Evolutionary conservation across 2,797 vertebrate genomes (phyloP), one percentile per base, ranked within the genome.

Genomic region (Anguilla obscura): DNA sequence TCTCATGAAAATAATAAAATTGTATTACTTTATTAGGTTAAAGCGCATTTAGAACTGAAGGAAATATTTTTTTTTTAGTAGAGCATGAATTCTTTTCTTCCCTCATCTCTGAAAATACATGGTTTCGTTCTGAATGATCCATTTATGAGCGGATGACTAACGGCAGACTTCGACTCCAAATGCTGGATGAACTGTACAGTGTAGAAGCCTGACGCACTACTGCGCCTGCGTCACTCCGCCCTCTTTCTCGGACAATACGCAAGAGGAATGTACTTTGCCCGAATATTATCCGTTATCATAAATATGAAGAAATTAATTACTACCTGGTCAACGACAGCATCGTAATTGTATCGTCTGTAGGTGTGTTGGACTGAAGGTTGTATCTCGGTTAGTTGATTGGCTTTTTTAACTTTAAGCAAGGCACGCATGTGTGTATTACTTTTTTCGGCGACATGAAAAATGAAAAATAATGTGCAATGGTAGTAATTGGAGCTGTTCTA

Each of bases 191-290:
- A 69, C 24, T 27, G 6, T 69, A 27, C 18, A 8, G 63, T n/a
- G 24, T 27, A 6, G 24, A 27, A 69, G 63, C 63, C 8, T n/a
- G 63, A 24, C 18, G 21, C 76, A 45, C 76, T 0, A 48, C 4
- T 82, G 79, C 79, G 79, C 79, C 18, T 82, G 79, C 79, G 79
- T 82, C 45, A 50, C 79, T 82, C 16, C 79, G 24, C 79, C 79
- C 40, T 9, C 21, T 82, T 40, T 48, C 21, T 9, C 21, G 8
- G 27, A 50, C 7, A 24, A 45, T 82, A 24, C 7, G 45, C 79
- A 27, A 21, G 21, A 24, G 79, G 45, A n/a, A n/a, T 45, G 7
- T 2, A 21, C 45, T n/a, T 50, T n/a, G 21, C 8, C 40, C 6
- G 24, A 82, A 50, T 14, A 50, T 24, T n/a, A 45, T 24, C 5